Evolutionary conservation across 2,888 invertebrate species (phyloP), one percentile per base, ranked within the genome.

Genomic region (Pimpla rufipes): DNA sequence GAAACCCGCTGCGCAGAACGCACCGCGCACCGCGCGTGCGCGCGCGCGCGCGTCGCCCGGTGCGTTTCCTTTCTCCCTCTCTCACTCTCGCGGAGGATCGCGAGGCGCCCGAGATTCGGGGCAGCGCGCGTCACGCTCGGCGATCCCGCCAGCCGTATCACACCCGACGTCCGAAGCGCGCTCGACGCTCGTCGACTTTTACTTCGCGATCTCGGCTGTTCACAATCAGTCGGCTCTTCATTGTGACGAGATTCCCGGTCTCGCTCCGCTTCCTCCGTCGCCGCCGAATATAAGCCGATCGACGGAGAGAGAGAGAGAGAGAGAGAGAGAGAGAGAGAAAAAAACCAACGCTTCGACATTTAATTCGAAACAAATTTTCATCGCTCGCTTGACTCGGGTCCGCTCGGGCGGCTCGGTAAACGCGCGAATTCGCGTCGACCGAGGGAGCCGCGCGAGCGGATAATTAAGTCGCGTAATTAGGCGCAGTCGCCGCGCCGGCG

Each of bases 121-220:
- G 40, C 85, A 83, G 37, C 29, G 29, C 5, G n/a, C 84, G 85
- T 85, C 83, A 83, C 85, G 85, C 76, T 68, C 55, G 67, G 59
- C 68, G 83, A 52, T 64, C 62, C 16, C 10, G 40, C 62, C 29
- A 47, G 37, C 2, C 23, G 79, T 66, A 70, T 62, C 10, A 52
- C 59, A 37, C 37, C 68, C 64, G 78, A 82, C 75, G 70, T 37
- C 64, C 74, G 52, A 59, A 81, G 45, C 55, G 55, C 23, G 29
- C 16, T 18, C 55, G 50, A 40, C 59, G 62, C 66, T 59, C 66
- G 64, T 52, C 16, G 35, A 77, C 76, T 76, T 81, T 80, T 83
- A 80, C 75, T 76, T 66, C 37, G 55, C n/a, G 18, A 55, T 57
- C 35, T 68, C 57, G 2, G 35, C 16, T 45, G 42, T 57, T 37